Evolutionary conservation across 2,797 vertebrate species (phyloP), one percentile per base, ranked within the genome.

Genomic region (Botia kubotai): DNA sequence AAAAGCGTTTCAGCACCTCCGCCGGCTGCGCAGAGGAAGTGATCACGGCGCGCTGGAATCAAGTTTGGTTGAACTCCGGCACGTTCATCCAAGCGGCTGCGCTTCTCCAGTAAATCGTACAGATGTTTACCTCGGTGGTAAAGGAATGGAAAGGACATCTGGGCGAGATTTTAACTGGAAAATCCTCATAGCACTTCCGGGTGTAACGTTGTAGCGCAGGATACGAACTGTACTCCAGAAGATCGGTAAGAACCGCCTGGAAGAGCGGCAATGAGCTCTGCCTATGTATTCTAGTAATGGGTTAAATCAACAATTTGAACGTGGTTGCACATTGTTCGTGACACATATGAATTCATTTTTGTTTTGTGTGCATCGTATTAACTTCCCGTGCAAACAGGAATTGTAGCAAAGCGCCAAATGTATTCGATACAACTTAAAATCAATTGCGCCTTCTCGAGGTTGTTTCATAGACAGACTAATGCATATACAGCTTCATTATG

Each of bases 31-130:
- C 16, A 50, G 26, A 67, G 77, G 60, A 75, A 80, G 71, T 74
- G 65, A 71, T 26, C 8, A 39, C 43, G 13, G 29, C 29, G 29
- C 50, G 48, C 60, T 19, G 16, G 50, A 72, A 39, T 81, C 83
- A 83, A 62, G 85, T 77, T 86, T 75, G 85, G 85, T 86, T 85
- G 83, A 81, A 72, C 69, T 73, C 62, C 71, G 39, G 17, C n/a
- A 70, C 62, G 65, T 65, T 58, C 3, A 4, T 21, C 21, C 21
- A 29, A 26, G 72, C 21, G 72, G 66, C 29, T 17, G 3, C 23
- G 19, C n/a, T 23, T 11, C 3, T n/a, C 17, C 46, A 17, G 46
- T 33, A 17, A 17, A 23, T 13, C 12, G 2, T 3, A 39, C 67
- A 80, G 66, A 84, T 84, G 77, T 86, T 72, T 62, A 14, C 68